A percentile compares a stretch with the other conserved stretches of the same genome.
phyloP scores from a whole-genome alignment of 2,888 invertebrate species.

The Microctonus brassicae region DNA sequence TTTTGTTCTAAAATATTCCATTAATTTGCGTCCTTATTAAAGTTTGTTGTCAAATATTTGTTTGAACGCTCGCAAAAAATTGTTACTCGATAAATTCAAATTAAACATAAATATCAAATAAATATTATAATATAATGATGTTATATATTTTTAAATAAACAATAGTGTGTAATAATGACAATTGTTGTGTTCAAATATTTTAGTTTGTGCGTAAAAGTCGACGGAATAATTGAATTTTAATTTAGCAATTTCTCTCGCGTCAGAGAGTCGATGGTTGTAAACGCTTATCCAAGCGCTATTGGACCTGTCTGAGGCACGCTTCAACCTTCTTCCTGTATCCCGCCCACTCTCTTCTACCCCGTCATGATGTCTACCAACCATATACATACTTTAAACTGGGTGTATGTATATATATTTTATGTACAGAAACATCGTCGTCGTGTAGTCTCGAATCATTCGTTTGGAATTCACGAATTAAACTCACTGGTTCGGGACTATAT shows the following conservation, averaged over 20 bases:
- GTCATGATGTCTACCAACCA: conserved; percentile 8
- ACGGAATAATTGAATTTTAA: conserved; percentile 61
- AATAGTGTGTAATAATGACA: no score
- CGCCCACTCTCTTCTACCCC: conserved; percentile 20
- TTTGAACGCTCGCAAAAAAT: background rate
- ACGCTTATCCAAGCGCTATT: conserved; percentile 35
- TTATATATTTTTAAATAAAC: no score
- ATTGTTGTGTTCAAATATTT: no score
- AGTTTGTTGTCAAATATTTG: conserved; percentile 1
- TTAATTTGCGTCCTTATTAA: background rate
- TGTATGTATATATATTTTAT: conserved; percentile 37
- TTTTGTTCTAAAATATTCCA: conserved; percentile 6
- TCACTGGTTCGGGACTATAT: conserved; percentile 34
- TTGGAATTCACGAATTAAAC: conserved; percentile 40
- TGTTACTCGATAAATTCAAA: background rate
- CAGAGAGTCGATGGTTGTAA: conserved; percentile 27
- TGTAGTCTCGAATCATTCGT: conserved; percentile 35
- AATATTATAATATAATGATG: no score
- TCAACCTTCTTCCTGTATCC: conserved; percentile 13
- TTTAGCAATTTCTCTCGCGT: conserved; percentile 53
- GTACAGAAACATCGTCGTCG: conserved; percentile 24
- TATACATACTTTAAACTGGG: no score
- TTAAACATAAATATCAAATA: background rate
- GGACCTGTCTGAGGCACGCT: conserved; percentile 34
- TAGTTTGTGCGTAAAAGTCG: conserved; percentile 21